Conservation (phyloP, 2,797 vertebrate genomes). For the Eulemur rubriventer region DNA sequence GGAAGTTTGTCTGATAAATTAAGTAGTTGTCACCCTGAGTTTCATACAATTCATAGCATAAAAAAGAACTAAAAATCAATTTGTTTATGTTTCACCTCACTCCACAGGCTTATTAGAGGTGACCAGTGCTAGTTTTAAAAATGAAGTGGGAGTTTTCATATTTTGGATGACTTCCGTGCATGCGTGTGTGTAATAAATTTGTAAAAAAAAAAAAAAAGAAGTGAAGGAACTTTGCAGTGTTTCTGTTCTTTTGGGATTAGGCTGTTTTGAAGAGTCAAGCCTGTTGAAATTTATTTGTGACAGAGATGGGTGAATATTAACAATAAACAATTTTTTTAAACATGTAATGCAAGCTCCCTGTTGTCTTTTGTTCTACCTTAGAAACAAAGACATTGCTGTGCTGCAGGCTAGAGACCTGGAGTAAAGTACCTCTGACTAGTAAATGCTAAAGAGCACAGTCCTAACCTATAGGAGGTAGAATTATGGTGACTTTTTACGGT, state of each 20-base stretch:
- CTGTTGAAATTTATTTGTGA: slow-evolving; percentile 54
- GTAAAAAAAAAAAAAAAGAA: neutral
- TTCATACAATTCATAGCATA: neutral
- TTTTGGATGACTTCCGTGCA: no score
- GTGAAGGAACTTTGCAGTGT: neutral
- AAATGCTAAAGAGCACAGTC: neutral
- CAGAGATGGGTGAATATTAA: slow-evolving; percentile 65
- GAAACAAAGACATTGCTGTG: slow-evolving; percentile 81
- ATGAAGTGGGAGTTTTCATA: neutral
- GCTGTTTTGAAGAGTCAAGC: slow-evolving; percentile 15
- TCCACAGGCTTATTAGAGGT: neutral
- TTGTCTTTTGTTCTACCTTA: slow-evolving; percentile 60
- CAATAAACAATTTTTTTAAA: slow-evolving; percentile 38
- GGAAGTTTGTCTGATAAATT: neutral
- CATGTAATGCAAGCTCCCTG: slow-evolving; percentile 25
- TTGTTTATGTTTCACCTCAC: neutral
- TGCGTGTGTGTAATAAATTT: no score
- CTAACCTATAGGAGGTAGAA: neutral
- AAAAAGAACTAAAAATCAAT: slow-evolving; percentile 23
- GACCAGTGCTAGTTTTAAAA: neutral
- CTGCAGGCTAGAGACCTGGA: slow-evolving; percentile 46
- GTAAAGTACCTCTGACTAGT: neutral
- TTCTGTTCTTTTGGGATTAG: neutral
- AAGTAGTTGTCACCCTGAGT: neutral
- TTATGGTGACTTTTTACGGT: neutral